Evolutionary conservation across 1,140 invertebrate genomes (phyloP).

Genomic region (Halotydeus destructor): DNA sequence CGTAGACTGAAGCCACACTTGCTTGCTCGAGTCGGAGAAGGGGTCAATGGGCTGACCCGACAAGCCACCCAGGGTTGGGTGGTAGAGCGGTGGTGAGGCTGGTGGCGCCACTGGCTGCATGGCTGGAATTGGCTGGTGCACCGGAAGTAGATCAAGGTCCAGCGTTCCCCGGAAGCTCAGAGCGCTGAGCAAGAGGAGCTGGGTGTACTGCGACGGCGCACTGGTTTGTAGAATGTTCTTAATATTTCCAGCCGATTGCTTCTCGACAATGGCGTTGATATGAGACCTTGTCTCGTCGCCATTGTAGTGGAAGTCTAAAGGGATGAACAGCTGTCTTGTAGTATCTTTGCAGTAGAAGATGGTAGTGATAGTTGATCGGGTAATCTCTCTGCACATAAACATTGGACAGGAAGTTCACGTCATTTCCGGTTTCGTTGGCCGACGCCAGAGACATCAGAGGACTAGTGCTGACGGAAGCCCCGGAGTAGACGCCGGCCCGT

Average conservation of each 20-base stretch:
- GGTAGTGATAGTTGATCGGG: slow-evolving; percentile 19
- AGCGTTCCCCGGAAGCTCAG: slow-evolving; percentile 18
- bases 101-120: too few species aligned
- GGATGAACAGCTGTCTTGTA: slow-evolving; percentile 20
- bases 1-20: slow-evolving; percentile 5
- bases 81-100: too few species aligned
- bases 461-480: too few species aligned
- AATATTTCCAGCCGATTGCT: slow-evolving; percentile 24
- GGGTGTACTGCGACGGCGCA: slow-evolving; percentile 13
- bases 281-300: slow-evolving; percentile 19
- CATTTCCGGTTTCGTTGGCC: slow-evolving; percentile 12
- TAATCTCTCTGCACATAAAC: slow-evolving; percentile 20
- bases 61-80: too few species aligned
- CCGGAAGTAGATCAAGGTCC: slow-evolving; percentile 12
- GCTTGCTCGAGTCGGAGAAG: not conserved
- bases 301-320: slow-evolving; percentile 18
- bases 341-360: slow-evolving; percentile 17
- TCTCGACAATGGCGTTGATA: slow-evolving; percentile 25
- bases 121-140: slow-evolving; percentile 6
- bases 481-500: too few species aligned
- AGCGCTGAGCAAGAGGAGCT: slow-evolving; percentile 16
- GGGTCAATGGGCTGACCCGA: too few species aligned
- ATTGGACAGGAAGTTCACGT: slow-evolving; percentile 16
- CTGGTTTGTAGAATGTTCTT: slow-evolving; percentile 20
- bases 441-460: too few species aligned